These are phyloP conservation scores for Nothocercus julius DNA, from an alignment of 2,113 vertebrate genomes.

Conservation along the genomic window DNA sequence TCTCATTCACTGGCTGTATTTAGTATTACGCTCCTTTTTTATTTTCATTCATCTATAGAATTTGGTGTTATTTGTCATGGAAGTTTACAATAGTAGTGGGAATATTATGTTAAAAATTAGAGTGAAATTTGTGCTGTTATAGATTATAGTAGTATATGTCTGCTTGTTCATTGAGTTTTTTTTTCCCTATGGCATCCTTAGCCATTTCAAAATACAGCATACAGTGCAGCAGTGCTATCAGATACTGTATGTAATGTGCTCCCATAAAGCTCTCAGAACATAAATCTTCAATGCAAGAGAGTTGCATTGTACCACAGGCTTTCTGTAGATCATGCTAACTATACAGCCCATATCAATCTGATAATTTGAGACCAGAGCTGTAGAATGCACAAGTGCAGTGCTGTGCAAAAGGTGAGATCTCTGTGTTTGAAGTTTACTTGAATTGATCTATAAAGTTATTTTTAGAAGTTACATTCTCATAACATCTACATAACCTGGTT, in stretches of 20 bases:
- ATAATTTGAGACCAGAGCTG: conserved; percentile 40
- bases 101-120: neutral
- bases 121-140: neutral
- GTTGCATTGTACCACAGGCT: conserved; percentile 12
- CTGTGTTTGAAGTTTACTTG: conserved; percentile 64
- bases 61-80: neutral
- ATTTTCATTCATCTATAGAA: neutral
- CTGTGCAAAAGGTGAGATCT: conserved; percentile 56
- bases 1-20: neutral
- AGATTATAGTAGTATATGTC: neutral
- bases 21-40: neutral
- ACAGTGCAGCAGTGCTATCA: conserved; percentile 17
- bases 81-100: neutral
- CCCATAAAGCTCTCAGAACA: conserved; percentile 31
- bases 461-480: conserved; percentile 73
- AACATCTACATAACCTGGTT: conserved; percentile 75
- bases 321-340: neutral
- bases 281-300: conserved; percentile 7
- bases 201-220: conserved; percentile 26
- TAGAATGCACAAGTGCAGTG: neutral
- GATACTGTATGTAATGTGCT: conserved; percentile 5
- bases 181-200: neutral
- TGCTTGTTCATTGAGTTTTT: conserved; percentile 6
- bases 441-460: conserved; percentile 73
- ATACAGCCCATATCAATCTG: conserved; percentile 7